Percentiles rank a stretch among this genome's conserved stretches.
Evolutionary conservation across 2,113 vertebrate species (phyloP).

Genomic region (Pachyramphus minor): DNA sequence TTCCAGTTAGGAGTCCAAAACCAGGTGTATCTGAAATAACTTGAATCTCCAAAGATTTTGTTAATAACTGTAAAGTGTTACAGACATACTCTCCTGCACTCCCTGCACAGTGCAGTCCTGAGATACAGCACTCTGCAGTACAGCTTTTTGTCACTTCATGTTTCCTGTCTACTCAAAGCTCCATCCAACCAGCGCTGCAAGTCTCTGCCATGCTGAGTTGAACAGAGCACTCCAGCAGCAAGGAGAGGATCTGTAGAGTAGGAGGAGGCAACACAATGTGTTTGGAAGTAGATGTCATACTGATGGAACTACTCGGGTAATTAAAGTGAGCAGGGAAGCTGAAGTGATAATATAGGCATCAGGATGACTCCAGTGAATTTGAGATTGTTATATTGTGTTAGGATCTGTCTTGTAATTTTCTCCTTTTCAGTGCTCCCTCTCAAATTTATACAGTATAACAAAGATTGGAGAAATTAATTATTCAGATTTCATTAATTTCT

Average conservation of each 20-base stretch:
- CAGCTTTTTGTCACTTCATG: not conserved
- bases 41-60: not conserved
- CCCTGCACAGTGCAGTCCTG: not conserved
- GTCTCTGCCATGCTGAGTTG: not conserved
- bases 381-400: not conserved
- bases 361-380: not conserved
- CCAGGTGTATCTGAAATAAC: not conserved
- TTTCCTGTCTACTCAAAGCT: not conserved
- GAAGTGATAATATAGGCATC: not conserved
- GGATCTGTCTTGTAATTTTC: not conserved
- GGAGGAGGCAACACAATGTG: not conserved
- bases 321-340: not conserved
- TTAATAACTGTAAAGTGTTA: not conserved
- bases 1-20: not conserved
- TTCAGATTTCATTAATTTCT: not conserved
- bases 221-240: not conserved
- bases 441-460: not conserved
- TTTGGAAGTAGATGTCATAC: not conserved
- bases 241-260: constrained; percentile 9
- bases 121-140: not conserved
- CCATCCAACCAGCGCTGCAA: not conserved
- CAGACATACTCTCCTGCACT: not conserved
- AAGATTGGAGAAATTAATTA: not conserved
- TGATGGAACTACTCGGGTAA: not conserved
- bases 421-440: not conserved